phyloP scores from a whole-genome alignment of 2,888 invertebrate genomes.

The Cheilosia vernalis region DNA sequence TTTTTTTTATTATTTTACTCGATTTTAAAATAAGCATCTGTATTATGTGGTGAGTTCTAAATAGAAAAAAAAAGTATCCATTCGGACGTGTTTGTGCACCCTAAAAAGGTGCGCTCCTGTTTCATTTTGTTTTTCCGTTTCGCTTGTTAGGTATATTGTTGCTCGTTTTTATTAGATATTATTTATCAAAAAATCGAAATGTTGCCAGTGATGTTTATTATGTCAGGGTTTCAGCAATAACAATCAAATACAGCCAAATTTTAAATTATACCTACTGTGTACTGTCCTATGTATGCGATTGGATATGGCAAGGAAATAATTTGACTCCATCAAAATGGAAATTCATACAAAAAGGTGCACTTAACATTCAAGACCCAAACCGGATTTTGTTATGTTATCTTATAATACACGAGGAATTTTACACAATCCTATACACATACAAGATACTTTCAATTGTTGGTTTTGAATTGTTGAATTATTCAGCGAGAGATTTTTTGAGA shows the following conservation, averaged over 20 bases:
- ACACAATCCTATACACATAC: conserved; percentile 30
- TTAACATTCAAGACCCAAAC: conserved; percentile 44
- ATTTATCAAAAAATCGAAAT: conserved; percentile 33
- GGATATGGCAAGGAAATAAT: conserved; percentile 5
- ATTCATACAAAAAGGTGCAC: conserved; percentile 39
- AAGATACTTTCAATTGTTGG: conserved; percentile 57
- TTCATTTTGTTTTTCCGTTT: conserved; percentile 14
- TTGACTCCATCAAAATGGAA: conserved; percentile 43
- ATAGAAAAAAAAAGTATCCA: conserved; percentile 44
- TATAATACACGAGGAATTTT: conserved; percentile 37
- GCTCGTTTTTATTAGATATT: no score
- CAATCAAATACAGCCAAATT: conserved; percentile 4
- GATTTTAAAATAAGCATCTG: conserved; percentile 55
- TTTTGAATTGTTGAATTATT: conserved; percentile 67
- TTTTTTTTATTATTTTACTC: conserved; percentile 8
- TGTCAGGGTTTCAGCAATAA: background rate
- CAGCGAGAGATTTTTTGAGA: conserved; percentile 11
- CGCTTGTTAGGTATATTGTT: background rate
- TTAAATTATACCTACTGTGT: background rate
- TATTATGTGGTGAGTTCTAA: conserved; percentile 21
- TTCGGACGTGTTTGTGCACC: conserved; percentile 46
- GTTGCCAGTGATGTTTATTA: no score
- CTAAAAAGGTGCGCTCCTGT: conserved; percentile 51
- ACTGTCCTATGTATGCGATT: background rate
- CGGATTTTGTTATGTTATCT: conserved; percentile 27